Evolutionary conservation across 1,140 invertebrate species (phyloP).

Genomic region (Apolygus lucorum): DNA sequence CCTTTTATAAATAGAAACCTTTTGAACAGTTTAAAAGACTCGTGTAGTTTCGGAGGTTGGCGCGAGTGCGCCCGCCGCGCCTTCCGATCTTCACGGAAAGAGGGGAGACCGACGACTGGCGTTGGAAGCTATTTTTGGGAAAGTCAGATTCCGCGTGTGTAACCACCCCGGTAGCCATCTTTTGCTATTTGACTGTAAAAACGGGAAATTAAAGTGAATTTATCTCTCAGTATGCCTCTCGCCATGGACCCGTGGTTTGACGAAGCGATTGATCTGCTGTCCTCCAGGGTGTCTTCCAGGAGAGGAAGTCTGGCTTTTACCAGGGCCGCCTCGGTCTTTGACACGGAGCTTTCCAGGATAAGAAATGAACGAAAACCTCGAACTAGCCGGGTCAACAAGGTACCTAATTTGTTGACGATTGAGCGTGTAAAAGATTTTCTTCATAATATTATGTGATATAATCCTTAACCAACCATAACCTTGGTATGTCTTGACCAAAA

Average conservation of each 20-base stretch:
- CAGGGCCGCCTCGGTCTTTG: slow-evolving; percentile 9
- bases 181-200: neutral
- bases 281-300: neutral
- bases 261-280: slow-evolving; percentile 17
- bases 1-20: neutral
- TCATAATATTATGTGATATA: too few species aligned
- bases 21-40: neutral
- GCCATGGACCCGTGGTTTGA: slow-evolving; percentile 17
- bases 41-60: neutral
- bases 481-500: too few species aligned
- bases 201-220: too few species aligned
- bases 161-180: neutral
- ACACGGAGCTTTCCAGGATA: slow-evolving; percentile 12
- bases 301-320: slow-evolving; percentile 10
- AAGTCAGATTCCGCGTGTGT: too few species aligned
- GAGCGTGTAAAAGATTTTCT: neutral
- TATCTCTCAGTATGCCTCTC: slow-evolving; percentile 6
- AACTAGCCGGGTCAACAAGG: neutral
- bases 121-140: neutral
- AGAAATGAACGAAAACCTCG: slow-evolving; percentile 12
- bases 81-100: neutral
- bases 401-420: neutral
- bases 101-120: neutral
- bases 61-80: neutral
- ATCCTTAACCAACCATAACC: too few species aligned